Base-by-base conservation (phyloP, 1,140 invertebrate genomes). In the Bombus ignitus region DNA sequence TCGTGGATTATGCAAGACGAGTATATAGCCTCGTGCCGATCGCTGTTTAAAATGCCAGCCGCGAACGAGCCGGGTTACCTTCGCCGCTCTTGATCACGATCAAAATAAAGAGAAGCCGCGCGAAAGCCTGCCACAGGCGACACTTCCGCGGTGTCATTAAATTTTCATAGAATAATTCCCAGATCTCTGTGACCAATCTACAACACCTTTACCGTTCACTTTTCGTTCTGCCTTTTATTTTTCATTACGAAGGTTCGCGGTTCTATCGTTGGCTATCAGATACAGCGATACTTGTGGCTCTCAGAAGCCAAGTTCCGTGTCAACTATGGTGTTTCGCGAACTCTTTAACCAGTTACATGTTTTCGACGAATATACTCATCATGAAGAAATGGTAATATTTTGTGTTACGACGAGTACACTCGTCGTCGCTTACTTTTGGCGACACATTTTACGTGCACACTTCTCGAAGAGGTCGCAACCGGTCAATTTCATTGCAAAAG, bases 1-100 rank as follows among this genome's bases (percentile, higher is more conserved):
- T 62, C 71, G 80, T 65, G 83, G 75, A 90, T 91, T 91, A 91
- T 88, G 90, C 88, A 91, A 91, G 81, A 80, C 78, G 72, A 53
- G 86, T 62, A 47, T 44, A 74, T 6, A 81, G 79, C 71, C 84
- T 62, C 84, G 84, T 75, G 84, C 81, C 85, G 80, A 86, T 86
- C 85, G 73, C 65, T 57, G 81, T 39, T 77, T 83, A 76, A 76
- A 82, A 86, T 83, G 80, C 73, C 76, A 12, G 47, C 42, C 73
- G 53, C 81, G 79, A 68, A 15, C 53, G 42, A 77, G 47, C 13
- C 68, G 76, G 57, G 37, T 65, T 73, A 66, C 78, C 78, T 35
- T 74, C 71, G 70, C 70, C n/a, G 84, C 70, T 85, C 78, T 74
- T 74, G 44, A 85, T 81, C 83, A 68, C 78, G 84, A 68, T 85